A percentile compares a stretch with the other conserved stretches of the same genome.
These are phyloP conservation scores for Netelia fuscicornis DNA, from an alignment of 2,888 invertebrate species.

Conservation along the genomic window DNA sequence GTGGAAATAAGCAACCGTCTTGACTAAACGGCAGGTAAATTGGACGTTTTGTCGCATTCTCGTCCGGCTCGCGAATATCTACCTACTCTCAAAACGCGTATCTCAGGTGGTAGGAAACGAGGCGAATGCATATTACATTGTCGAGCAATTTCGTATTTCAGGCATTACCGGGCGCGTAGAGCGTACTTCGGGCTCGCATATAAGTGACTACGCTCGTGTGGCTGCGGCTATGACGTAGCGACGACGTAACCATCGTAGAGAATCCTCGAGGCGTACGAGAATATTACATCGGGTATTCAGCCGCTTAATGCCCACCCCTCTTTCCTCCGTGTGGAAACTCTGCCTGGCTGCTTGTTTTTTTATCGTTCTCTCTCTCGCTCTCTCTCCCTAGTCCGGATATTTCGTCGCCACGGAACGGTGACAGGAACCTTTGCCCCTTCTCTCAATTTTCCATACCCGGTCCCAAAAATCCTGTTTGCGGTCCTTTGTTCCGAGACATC, in stretches of 20 bases:
- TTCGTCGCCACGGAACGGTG: slow-evolving; percentile 34
- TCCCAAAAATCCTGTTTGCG: slow-evolving; percentile 25
- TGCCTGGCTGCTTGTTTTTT: neutral
- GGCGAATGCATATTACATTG: slow-evolving; percentile 23
- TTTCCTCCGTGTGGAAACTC: neutral
- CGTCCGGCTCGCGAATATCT: neutral
- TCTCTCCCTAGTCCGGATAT: neutral
- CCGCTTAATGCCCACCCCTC: slow-evolving; percentile 64
- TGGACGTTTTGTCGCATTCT: neutral
- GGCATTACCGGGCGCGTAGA: slow-evolving; percentile 1
- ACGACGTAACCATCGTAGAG: slow-evolving; percentile 45
- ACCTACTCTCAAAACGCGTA: neutral
- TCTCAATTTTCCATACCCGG: neutral
- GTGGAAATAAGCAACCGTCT: neutral
- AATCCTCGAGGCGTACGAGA: slow-evolving; percentile 58
- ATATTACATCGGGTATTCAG: slow-evolving; percentile 71
- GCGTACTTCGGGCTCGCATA: neutral
- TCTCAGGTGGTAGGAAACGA: neutral
- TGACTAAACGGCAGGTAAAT: neutral
- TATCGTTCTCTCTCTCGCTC: slow-evolving; percentile 20
- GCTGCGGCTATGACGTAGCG: neutral
- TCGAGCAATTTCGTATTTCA: slow-evolving; percentile 17
- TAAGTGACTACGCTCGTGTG: neutral
- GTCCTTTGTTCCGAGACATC: slow-evolving; percentile 55
- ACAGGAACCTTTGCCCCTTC: slow-evolving; percentile 46